Percentiles rank a stretch among this genome's conserved stretches.
Evolutionary conservation across 2,797 vertebrate species (phyloP).

Genomic region (Hyperoplus immaculatus): DNA sequence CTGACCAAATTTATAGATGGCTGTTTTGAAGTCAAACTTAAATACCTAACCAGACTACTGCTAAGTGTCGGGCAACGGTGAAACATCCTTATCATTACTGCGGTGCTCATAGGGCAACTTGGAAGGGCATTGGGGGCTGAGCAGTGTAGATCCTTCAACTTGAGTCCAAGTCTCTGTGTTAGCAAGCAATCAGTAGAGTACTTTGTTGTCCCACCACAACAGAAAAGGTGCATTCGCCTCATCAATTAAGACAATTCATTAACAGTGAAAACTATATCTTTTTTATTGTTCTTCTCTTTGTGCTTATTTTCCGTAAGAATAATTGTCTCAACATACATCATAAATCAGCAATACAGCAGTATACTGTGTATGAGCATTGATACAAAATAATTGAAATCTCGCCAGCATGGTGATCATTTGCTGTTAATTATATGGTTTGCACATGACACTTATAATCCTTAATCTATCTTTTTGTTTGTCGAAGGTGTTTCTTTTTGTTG

Average conservation of each 20-base stretch:
- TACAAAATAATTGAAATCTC: not conserved
- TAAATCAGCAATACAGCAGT: not conserved
- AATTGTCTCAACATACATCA: too few relatives aligned
- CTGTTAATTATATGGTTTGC: not conserved
- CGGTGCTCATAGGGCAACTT: not conserved
- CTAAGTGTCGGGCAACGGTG: conserved; percentile 24
- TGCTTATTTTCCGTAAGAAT: not conserved
- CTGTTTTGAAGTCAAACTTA: conserved; percentile 65
- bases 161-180: conserved; percentile 11
- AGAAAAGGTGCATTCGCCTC: not conserved
- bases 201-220: not conserved
- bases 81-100: conserved; percentile 29
- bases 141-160: not conserved
- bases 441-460: not conserved
- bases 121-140: conserved; percentile 7
- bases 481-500: not conserved
- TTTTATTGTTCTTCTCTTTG: not conserved
- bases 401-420: not conserved
- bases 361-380: not conserved
- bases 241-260: not conserved
- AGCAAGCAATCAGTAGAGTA: not conserved
- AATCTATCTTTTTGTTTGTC: not conserved
- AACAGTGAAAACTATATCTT: not conserved
- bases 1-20: conserved; percentile 49
- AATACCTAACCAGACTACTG: conserved; percentile 28